Conservation (phyloP, 2,797 vertebrate species). For the Pelochelys cantorii region DNA sequence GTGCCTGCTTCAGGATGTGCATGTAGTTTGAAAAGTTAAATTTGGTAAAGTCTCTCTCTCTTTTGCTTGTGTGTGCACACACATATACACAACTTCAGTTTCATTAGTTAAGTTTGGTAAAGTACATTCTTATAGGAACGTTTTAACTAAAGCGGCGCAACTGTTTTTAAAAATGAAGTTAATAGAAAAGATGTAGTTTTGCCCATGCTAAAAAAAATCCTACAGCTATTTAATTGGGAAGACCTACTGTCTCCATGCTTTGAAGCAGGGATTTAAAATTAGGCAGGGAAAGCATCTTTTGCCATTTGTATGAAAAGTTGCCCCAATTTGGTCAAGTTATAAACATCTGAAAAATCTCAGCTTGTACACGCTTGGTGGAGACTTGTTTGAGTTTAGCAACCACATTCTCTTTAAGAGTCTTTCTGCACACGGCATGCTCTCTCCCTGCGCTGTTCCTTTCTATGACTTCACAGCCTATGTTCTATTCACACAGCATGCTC, state of each 20-base stretch:
- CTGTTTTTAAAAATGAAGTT: background rate
- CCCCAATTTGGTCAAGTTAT: background rate
- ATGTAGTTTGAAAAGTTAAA: too few relatives aligned
- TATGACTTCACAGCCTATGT: background rate
- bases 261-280: background rate
- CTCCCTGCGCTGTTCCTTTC: background rate
- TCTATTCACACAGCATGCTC: background rate
- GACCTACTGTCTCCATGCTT: conserved; percentile 22
- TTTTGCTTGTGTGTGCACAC: background rate
- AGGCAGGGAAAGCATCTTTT: background rate
- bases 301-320: background rate
- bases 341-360: background rate
- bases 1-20: background rate
- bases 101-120: background rate
- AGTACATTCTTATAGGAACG: background rate
- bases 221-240: background rate
- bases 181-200: background rate
- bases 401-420: background rate
- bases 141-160: background rate
- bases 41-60: too few relatives aligned
- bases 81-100: conserved; percentile 23
- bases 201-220: background rate
- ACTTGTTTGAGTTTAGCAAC: background rate
- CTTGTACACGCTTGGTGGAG: background rate
- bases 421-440: background rate